A percentile compares a stretch with the other conserved stretches of the same genome.
Conservation (phyloP, 2,888 invertebrate species). For the Heliconius erato region DNA sequence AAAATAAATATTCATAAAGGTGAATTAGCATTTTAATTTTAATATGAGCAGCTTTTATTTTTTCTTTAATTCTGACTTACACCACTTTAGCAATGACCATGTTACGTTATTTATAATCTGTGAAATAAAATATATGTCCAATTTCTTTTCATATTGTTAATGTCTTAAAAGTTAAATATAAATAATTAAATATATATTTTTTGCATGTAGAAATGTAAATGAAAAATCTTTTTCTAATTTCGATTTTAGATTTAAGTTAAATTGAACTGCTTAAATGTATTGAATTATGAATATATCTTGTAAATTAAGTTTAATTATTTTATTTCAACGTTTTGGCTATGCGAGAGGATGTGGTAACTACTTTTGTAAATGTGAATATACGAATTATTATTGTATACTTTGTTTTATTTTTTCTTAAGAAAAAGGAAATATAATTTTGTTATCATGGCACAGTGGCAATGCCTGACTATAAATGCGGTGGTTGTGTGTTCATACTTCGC, state of each 20-base stretch:
- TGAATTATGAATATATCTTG: background rate
- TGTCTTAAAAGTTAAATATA: too few species aligned
- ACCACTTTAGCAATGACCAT: background rate
- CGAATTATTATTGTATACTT: slow-evolving; percentile 51
- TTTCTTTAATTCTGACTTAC: background rate
- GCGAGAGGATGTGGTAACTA: slow-evolving; percentile 43
- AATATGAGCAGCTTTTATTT: background rate
- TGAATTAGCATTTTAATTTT: background rate
- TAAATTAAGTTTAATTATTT: background rate
- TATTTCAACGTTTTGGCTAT: slow-evolving; percentile 56
- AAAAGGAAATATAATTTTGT: too few species aligned
- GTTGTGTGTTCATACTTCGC: too few species aligned
- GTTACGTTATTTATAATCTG: background rate
- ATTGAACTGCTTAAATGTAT: background rate
- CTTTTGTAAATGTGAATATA: slow-evolving; percentile 46
- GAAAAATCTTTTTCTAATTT: background rate
- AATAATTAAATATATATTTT: background rate
- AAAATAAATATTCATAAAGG: too few species aligned
- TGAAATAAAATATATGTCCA: background rate
- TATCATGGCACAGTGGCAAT: too few species aligned
- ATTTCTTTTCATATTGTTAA: slow-evolving; percentile 31
- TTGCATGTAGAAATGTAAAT: background rate
- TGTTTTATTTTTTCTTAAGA: slow-evolving; percentile 37
- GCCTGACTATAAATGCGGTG: too few species aligned
- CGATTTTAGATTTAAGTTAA: background rate